Evolutionary conservation across 2,113 vertebrate species (phyloP).

Genomic region (Seriola rivoliana): DNA sequence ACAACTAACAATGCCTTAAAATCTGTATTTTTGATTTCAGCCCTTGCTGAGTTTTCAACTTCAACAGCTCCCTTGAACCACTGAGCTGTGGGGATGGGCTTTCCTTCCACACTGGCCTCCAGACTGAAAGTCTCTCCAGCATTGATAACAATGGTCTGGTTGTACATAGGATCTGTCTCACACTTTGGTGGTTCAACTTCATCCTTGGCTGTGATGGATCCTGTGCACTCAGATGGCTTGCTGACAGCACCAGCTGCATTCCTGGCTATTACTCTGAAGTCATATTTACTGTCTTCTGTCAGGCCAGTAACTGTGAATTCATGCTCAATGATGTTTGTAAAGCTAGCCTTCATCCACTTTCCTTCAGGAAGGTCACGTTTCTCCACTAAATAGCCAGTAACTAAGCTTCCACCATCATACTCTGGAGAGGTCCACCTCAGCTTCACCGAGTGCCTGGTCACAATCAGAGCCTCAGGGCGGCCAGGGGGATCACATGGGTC

Average conservation of each 20-base stretch:
- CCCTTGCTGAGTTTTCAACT: constrained; percentile 93
- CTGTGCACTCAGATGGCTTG: constrained; percentile 95
- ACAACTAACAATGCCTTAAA: constrained; percentile 92
- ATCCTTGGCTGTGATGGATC: constrained; percentile 95
- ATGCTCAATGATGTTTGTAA: constrained; percentile 93
- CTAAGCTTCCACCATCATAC: constrained; percentile 95
- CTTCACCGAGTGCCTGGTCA: constrained; percentile 93
- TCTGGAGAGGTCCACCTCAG: constrained; percentile 93
- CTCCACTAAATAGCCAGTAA: constrained; percentile 97
- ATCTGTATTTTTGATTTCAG: constrained; percentile 94
- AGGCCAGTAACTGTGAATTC: constrained; percentile 96
- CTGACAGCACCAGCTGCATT: constrained; percentile 95
- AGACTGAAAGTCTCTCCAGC: constrained; percentile 95
- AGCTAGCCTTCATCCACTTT: constrained; percentile 99
- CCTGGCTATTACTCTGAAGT: constrained; percentile 97
- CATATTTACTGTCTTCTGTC: constrained; percentile 94
- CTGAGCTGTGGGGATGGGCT: constrained; percentile 92
- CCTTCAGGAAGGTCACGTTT: constrained; percentile 97
- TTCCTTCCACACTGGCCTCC: constrained; percentile 93
- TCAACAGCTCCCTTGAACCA: constrained; percentile 96
- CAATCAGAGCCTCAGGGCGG: constrained; percentile 91
- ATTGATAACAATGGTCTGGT: constrained; percentile 92
- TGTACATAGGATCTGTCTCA: constrained; percentile 94
- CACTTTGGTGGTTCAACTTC: constrained; percentile 94
- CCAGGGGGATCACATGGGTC: constrained; percentile 98